Evolutionary conservation across 2,888 invertebrate species (phyloP).

Genomic region (Caenorhabditis sp.): DNA sequence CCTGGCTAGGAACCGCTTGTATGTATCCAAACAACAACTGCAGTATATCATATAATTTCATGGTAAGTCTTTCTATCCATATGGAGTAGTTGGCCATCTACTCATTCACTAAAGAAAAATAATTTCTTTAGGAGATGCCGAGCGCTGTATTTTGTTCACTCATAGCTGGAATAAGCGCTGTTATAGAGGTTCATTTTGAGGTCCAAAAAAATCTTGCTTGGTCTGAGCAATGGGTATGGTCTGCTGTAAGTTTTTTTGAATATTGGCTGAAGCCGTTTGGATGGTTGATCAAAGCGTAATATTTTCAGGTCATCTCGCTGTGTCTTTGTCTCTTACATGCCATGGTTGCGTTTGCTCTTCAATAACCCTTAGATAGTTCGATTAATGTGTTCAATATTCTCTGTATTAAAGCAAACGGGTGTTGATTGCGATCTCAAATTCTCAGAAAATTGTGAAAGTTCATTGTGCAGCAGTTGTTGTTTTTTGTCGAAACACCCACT

Average conservation of each 20-base stretch:
- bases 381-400: too few species aligned
- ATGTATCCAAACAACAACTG: constrained; percentile 52
- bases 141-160: constrained; percentile 64
- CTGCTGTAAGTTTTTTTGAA: constrained; percentile 47
- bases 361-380: constrained; percentile 29
- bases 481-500: not conserved
- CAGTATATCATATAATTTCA: constrained; percentile 55
- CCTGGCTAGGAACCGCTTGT: constrained; percentile 59
- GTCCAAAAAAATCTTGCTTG: constrained; percentile 52
- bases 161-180: constrained; percentile 61
- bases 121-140: constrained; percentile 62
- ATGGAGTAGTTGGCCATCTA: too few species aligned
- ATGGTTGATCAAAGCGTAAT: not conserved
- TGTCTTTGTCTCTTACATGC: constrained; percentile 63
- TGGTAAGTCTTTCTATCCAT: constrained; percentile 41
- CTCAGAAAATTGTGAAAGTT: not conserved
- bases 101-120: not conserved
- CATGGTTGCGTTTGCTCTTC: constrained; percentile 57
- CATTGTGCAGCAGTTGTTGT: not conserved
- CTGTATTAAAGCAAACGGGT: not conserved
- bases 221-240: constrained; percentile 63
- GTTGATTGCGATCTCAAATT: not conserved
- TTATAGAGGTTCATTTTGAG: constrained; percentile 68
- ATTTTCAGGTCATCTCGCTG: constrained; percentile 55
- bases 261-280: not conserved